phyloP scores from a whole-genome alignment of 2,888 invertebrate genomes.

The Leptinotarsa tumamoca region DNA sequence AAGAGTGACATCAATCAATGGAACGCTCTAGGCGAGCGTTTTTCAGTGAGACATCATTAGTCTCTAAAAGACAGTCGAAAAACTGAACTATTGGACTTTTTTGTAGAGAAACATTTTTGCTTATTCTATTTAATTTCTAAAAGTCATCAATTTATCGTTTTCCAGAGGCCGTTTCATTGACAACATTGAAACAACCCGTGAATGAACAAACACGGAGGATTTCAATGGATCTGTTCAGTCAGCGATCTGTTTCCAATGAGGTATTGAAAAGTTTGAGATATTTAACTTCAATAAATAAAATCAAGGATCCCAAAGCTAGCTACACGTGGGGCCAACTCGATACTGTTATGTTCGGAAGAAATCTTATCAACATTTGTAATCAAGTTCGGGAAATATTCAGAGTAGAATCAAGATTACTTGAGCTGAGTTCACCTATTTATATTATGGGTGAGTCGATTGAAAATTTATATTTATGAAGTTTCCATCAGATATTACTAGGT shows the following conservation, averaged over 20 bases:
- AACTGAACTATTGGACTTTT: not conserved
- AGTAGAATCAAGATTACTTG: conserved; percentile 69
- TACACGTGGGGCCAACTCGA: conserved; percentile 61
- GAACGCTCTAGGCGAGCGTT: no score
- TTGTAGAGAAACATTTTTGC: not conserved
- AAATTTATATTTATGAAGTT: not conserved
- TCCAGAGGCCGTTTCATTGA: conserved; percentile 56
- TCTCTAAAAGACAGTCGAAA: no score
- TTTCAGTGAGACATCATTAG: no score
- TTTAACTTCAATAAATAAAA: conserved; percentile 52
- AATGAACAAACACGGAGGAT: conserved; percentile 56
- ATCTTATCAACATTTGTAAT: conserved; percentile 69
- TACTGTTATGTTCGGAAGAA: conserved; percentile 65
- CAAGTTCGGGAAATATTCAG: conserved; percentile 67
- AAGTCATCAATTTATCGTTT: not conserved
- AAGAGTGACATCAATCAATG: no score
- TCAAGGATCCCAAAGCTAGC: conserved; percentile 49
- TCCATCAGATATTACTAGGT: not conserved
- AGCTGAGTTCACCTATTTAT: conserved; percentile 70
- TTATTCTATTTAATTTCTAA: not conserved
- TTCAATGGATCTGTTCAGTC: conserved; percentile 69
- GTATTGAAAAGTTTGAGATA: conserved; percentile 67
- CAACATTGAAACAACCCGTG: conserved; percentile 53
- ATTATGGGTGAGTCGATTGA: conserved; percentile 66
- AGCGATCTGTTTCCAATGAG: conserved; percentile 70